Percentiles rank a stretch among this genome's conserved stretches.
These are phyloP conservation scores for Caenorhabditis angaria DNA, from an alignment of 2,888 invertebrate species.

Conservation along the genomic window DNA sequence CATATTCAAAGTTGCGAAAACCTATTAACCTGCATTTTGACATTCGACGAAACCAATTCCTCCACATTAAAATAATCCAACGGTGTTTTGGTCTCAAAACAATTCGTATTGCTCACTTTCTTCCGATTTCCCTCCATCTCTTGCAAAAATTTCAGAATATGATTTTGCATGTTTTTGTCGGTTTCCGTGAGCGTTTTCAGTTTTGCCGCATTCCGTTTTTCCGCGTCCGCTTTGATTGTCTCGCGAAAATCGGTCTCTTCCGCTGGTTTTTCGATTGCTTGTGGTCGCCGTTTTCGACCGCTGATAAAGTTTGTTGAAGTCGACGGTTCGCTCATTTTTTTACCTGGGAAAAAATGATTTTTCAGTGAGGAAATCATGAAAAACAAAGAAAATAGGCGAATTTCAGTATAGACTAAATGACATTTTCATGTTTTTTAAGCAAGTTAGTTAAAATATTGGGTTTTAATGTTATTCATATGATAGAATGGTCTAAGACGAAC, in stretches of 20 bases:
- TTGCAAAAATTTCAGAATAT: not conserved
- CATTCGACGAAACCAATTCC: slow-evolving; percentile 16
- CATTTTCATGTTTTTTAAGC: too few relatives aligned
- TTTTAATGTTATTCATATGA: too few relatives aligned
- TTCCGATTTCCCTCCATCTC: not conserved
- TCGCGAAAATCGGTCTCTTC: too few relatives aligned
- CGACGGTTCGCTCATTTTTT: too few relatives aligned
- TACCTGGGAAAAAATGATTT: too few relatives aligned
- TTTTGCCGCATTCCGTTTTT: not conserved
- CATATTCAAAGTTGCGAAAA: too few relatives aligned
- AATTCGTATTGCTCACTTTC: not conserved
- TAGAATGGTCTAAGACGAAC: too few relatives aligned
- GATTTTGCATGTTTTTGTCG: not conserved
- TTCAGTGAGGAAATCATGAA: too few relatives aligned
- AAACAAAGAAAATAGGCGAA: too few relatives aligned
- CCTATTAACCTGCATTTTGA: slow-evolving; percentile 20
- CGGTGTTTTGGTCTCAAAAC: slow-evolving; percentile 29
- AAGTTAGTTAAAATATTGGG: too few relatives aligned
- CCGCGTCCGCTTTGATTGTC: not conserved
- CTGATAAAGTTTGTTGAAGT: not conserved
- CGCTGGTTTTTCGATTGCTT: too few relatives aligned
- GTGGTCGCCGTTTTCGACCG: not conserved
- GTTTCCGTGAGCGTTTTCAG: not conserved
- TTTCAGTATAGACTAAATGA: too few relatives aligned
- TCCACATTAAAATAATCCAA: slow-evolving; percentile 24